Conservation (phyloP, 2,888 invertebrate genomes). For the Nipponacmea schrenckii region DNA sequence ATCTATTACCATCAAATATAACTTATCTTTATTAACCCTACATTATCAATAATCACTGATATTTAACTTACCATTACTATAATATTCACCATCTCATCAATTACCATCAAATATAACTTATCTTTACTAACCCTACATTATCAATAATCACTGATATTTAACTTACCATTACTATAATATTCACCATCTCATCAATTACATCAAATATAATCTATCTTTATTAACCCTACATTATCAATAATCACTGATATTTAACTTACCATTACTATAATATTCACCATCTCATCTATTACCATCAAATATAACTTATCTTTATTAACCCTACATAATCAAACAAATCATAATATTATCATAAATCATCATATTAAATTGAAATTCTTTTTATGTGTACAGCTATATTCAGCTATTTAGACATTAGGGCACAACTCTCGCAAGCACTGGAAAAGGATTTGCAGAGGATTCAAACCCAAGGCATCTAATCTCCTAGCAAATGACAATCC, state of each 20-base stretch:
- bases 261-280: constrained; percentile 35
- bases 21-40: constrained; percentile 37
- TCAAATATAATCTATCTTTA: constrained; percentile 38
- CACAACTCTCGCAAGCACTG: too few species aligned
- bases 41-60: constrained; percentile 9
- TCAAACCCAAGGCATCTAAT: too few species aligned
- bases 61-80: constrained; percentile 40
- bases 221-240: constrained; percentile 24
- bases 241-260: too few species aligned
- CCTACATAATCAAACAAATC: constrained; percentile 24
- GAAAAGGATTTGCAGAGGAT: too few species aligned
- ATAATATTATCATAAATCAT: too few species aligned
- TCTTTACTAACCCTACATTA: too few species aligned
- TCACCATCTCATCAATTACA: constrained; percentile 25
- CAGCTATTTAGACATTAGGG: too few species aligned
- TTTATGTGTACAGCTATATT: too few species aligned
- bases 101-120: constrained; percentile 33
- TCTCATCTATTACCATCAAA: constrained; percentile 28
- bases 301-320: constrained; percentile 38
- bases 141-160: too few species aligned
- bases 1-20: constrained; percentile 34
- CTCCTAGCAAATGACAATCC: too few species aligned
- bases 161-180: constrained; percentile 39
- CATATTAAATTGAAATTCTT: too few species aligned
- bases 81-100: constrained; percentile 29